Evolutionary conservation across 2,797 vertebrate species (phyloP).

Genomic region (Myotis planiceps): DNA sequence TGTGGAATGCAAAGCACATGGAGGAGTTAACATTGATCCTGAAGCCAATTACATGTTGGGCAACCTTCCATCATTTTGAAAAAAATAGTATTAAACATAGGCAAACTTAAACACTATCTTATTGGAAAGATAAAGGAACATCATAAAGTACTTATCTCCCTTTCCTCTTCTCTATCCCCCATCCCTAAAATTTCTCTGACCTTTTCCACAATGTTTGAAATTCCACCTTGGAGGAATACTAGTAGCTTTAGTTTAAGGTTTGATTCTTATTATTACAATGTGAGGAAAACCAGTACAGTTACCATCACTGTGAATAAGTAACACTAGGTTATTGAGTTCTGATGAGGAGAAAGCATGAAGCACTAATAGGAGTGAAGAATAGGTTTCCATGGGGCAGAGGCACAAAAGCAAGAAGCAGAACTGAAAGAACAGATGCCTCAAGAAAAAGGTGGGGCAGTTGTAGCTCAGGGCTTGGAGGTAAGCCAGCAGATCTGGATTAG

Average conservation of each 20-base stretch:
- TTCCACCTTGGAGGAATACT: neutral
- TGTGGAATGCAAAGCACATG: neutral
- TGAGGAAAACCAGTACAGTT: neutral
- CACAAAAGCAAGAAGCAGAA: neutral
- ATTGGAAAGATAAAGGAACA: neutral
- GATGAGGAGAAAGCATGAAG: neutral
- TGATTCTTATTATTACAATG: neutral
- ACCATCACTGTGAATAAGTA: neutral
- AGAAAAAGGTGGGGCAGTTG: neutral
- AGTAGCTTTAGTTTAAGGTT: neutral
- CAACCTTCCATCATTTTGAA: neutral
- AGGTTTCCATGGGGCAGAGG: neutral
- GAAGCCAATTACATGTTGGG: neutral
- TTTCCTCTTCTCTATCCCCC: neutral
- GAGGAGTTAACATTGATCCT: neutral
- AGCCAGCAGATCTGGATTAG: neutral
- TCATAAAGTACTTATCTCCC: neutral
- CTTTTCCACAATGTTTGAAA: neutral
- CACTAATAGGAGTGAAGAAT: neutral
- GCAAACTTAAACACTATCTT: neutral
- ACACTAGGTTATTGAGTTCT: neutral
- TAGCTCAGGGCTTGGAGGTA: neutral
- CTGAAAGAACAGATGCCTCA: neutral
- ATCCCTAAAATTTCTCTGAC: neutral
- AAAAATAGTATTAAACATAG: neutral